Base-by-base conservation (phyloP, 1,140 invertebrate species). In the Vanessa atalanta region DNA sequence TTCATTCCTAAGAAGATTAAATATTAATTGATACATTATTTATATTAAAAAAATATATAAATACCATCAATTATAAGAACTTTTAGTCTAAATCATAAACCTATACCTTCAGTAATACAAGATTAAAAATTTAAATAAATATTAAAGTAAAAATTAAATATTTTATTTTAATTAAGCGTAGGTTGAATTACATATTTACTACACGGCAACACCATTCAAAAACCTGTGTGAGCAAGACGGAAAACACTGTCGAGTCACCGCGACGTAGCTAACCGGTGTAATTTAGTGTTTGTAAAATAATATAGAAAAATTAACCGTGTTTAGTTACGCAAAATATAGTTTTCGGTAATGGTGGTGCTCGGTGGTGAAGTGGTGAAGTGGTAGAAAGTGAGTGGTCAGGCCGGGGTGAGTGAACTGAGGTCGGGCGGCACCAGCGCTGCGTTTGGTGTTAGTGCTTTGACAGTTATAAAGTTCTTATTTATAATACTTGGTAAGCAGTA, bases 391-490 rank as follows among this genome's bases (percentile, higher is more conserved):
- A 61, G 14, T 68, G 75, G 72, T 61, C 72, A 68, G 57, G 65
- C 61, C 68, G 67, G 79, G 85, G 88, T 89, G 81, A 89, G 72
- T 88, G 88, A 89, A 84, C 88, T 86, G 80, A 50, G 73, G 47
- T 67, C 76, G 60, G 53, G 53, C 53, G 53, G 15, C 16, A 23
- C 53, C 16, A 57, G 51, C 16, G 47, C 66, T 51, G 53, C 48
- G 73, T 57, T 26, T 43, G 51, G 43, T 70, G 48, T 67, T 43
- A 70, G 67, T 70, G 51, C 73, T 61, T 53, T 71, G 68, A 75
- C 73, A 71, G 73, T 71, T 75, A 75, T 53, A 71, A 66, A 55
- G 53, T 69, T 70, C 68, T 64, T 63, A 60, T 69, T 69, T 60
- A 68, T 57, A 47, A 68, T 43, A 57, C 16, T 11, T 47, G 66